Base-by-base conservation (phyloP, 2,113 vertebrate genomes). In the Regulus satrapa region DNA sequence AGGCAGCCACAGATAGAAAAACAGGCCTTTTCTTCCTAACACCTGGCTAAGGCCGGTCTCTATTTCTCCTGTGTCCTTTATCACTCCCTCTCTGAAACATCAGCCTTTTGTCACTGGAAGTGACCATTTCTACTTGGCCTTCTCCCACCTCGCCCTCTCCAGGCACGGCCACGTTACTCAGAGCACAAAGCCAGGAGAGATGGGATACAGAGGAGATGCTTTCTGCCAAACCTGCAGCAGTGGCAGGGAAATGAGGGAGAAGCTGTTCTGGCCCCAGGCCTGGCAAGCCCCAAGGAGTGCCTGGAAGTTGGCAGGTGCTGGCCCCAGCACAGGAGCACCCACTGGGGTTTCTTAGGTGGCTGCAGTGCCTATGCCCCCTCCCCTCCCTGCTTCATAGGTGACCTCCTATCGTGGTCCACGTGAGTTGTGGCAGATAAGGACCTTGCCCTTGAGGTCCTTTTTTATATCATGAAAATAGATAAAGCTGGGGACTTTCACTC, bases 161-260 rank as follows among this genome's bases (percentile, higher is more conserved):
- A 2, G 10, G 49, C 17, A 25, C 0, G n/a, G 64, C 26, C 40
- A 36, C 4, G 1, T 32, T 11, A 19, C 48, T n/a, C 0, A 6
- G 49, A 61, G 48, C 52, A 66, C 38, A 24, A 24, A 62, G 38
- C 41, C 63, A 68, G 45, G 23, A 56, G n/a, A 46, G 16, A 51
- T 0, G 1, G 0, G 5, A 23, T 24, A 58, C 2, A 32, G 54
- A 54, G 48, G 58, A 73, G 64, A 49, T 8, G 31, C 12, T 49
- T 81, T 67, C 77, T 59, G 58, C 58, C 68, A 20, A 21, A 18
- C 38, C 48, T 17, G 12, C 0, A 1, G 61, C 9, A 3, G 12
- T 0, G 10, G 19, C 3, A 8, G 46, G n/a, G 21, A 29, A 80
- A 36, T 3, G 15, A 46, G 16, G 15, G 17, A 23, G 52, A 48